A percentile compares a stretch with the other conserved stretches of the same genome.
These are phyloP conservation scores for Dusona sp. DNA, from an alignment of 2,888 invertebrate genomes.

Conservation along the genomic window DNA sequence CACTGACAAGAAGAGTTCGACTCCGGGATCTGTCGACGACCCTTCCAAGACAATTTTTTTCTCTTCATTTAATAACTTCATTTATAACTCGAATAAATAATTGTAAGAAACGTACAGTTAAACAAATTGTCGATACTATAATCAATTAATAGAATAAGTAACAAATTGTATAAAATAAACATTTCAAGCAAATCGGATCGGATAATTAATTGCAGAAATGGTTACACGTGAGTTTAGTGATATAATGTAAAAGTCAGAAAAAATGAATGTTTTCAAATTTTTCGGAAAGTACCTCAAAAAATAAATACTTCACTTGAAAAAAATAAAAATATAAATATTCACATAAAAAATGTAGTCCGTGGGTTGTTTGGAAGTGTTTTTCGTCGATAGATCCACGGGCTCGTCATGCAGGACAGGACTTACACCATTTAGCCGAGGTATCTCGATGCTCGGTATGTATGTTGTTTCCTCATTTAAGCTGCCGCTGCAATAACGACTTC, in stretches of 20 bases:
- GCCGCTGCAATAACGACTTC: slow-evolving; percentile 79
- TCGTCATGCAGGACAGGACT: slow-evolving; percentile 82
- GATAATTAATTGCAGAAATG: too few species aligned
- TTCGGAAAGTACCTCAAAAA: background rate
- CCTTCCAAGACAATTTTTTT: slow-evolving; percentile 44
- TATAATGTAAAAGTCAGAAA: too few species aligned
- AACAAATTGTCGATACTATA: too few species aligned
- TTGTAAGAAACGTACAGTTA: too few species aligned
- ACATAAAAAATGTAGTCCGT: background rate
- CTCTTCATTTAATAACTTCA: background rate
- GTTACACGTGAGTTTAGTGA: too few species aligned
- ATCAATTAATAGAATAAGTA: too few species aligned
- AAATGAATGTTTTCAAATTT: background rate
- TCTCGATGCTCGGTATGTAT: slow-evolving; percentile 83
- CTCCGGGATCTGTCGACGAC: slow-evolving; percentile 71
- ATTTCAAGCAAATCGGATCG: too few species aligned
- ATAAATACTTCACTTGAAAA: background rate
- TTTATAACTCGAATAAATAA: too few species aligned
- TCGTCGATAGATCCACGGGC: slow-evolving; percentile 61
- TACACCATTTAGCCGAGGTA: slow-evolving; percentile 84
- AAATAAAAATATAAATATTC: background rate
- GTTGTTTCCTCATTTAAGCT: slow-evolving; percentile 82
- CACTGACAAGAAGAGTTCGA: slow-evolving; percentile 67
- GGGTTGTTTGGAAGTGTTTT: slow-evolving; percentile 2
- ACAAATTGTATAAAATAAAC: too few species aligned